Evolutionary conservation across 2,888 invertebrate species (phyloP), one percentile per base, ranked within the genome.

Genomic region (Coelopa pilipes): DNA sequence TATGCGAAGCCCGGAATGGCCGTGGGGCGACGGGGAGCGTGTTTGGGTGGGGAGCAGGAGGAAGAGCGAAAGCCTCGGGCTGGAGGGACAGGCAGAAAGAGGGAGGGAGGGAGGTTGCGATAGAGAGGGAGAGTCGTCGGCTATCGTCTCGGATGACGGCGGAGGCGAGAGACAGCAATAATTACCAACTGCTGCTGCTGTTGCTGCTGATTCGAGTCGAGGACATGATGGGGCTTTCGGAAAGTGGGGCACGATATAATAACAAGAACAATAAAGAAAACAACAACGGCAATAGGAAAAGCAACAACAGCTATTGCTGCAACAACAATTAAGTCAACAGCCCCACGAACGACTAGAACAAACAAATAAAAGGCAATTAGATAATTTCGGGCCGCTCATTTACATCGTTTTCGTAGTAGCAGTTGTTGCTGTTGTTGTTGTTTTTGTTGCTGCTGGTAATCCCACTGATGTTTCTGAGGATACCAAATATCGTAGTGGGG

Each of bases 361-460:
- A 45, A 15, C 12, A 24, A 67, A 34, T 67, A 34, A 67, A 53
- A 67, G 50, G 24, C 55, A 34, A 67, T 67, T 67, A 53, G 53
- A 55, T 55, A 21, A 34, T 67, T 67, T 67, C 19, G 21, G 24
- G 17, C 11, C 13, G 5, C n/a, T n/a, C n/a, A n/a, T n/a, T n/a
- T n/a, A n/a, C n/a, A n/a, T n/a, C n/a, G n/a, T n/a, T n/a, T n/a
- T n/a, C n/a, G n/a, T n/a, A n/a, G n/a, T 13, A 9, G 1, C 46
- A 34, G 17, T 63, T 24, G n/a, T 63, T 63, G 46, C n/a, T 45
- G 59, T 59, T 59, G 59, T 59, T 10, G n/a, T 53, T 17, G 10
- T 9, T 17, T 5, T 53, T 17, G 15, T 17, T 53, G 15, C 10
- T 53, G 53, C 10, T 53, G 2, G 53, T 17, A 53, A 53, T n/a